phyloP scores from a whole-genome alignment of 1,140 invertebrate genomes.

The Meloidogyne hapla region DNA sequence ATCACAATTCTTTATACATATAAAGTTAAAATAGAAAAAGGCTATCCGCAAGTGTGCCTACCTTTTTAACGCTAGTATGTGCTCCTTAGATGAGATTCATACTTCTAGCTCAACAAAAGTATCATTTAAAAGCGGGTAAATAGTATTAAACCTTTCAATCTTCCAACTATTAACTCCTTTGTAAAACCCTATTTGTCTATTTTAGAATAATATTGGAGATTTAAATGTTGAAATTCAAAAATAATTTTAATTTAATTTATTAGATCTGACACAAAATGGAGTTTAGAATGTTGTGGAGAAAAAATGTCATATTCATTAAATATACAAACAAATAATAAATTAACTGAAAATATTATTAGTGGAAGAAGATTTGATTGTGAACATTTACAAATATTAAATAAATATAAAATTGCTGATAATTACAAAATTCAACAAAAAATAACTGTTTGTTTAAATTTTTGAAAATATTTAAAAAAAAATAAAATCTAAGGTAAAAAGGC shows the following conservation, averaged over 20 bases:
- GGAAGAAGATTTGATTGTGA: neutral
- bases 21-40: too few relatives aligned
- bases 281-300: neutral
- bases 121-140: too few relatives aligned
- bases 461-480: neutral
- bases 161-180: too few relatives aligned
- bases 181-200: too few relatives aligned
- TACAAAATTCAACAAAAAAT: conserved; percentile 16
- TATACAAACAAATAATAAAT: neutral
- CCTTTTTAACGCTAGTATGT: too few relatives aligned
- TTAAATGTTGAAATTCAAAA: neutral
- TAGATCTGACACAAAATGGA: too few relatives aligned
- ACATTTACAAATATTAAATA: neutral
- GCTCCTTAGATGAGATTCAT: too few relatives aligned
- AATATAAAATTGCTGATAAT: conserved; percentile 6
- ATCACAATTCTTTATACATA: too few relatives aligned
- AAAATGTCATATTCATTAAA: neutral
- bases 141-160: too few relatives aligned
- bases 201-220: neutral
- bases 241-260: too few relatives aligned
- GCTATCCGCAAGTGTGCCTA: too few relatives aligned
- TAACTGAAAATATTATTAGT: neutral
- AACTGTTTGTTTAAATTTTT: neutral
- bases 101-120: too few relatives aligned
- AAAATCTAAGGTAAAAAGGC: neutral